Percentiles rank a stretch among this genome's conserved stretches.
Evolutionary conservation across 2,113 vertebrate species (phyloP).

Genomic region (Catharus fuscescens): DNA sequence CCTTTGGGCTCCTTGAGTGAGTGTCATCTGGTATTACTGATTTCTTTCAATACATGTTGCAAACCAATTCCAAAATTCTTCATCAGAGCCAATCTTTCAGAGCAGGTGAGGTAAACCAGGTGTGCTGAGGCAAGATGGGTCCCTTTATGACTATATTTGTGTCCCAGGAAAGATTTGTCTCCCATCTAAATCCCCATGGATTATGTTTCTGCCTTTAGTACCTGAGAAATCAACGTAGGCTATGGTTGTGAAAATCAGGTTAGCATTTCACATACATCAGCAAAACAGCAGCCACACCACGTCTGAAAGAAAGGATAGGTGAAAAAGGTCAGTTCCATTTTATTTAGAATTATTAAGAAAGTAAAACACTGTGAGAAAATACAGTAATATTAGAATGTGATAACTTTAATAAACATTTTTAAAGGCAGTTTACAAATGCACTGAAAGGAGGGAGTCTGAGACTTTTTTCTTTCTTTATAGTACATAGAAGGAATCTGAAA

Average conservation of each 20-base stretch:
- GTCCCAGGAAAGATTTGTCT: not conserved
- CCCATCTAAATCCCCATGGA: fast-evolving
- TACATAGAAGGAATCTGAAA: not conserved
- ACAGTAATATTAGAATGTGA: not conserved
- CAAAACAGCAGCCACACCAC: not conserved
- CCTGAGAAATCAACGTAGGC: not conserved
- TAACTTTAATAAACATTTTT: not conserved
- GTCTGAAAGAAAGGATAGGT: not conserved
- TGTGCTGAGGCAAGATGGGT: not conserved
- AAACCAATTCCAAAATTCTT: not conserved
- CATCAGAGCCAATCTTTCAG: not conserved
- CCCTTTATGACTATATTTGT: not conserved
- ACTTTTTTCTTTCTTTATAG: not conserved
- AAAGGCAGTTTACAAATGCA: not conserved
- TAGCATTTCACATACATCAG: not conserved
- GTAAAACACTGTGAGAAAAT: not conserved
- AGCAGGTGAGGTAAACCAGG: not conserved
- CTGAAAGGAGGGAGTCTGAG: not conserved
- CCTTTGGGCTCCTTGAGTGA: not conserved
- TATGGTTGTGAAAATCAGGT: not conserved
- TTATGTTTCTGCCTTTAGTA: not conserved
- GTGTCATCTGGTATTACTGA: fast-evolving
- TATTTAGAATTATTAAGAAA: not conserved
- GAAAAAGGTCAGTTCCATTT: not conserved
- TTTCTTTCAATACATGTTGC: not conserved